Percentiles rank a stretch among this genome's conserved stretches.
Evolutionary conservation across 2,888 invertebrate genomes (phyloP).

Genomic region (Nomada flava): DNA sequence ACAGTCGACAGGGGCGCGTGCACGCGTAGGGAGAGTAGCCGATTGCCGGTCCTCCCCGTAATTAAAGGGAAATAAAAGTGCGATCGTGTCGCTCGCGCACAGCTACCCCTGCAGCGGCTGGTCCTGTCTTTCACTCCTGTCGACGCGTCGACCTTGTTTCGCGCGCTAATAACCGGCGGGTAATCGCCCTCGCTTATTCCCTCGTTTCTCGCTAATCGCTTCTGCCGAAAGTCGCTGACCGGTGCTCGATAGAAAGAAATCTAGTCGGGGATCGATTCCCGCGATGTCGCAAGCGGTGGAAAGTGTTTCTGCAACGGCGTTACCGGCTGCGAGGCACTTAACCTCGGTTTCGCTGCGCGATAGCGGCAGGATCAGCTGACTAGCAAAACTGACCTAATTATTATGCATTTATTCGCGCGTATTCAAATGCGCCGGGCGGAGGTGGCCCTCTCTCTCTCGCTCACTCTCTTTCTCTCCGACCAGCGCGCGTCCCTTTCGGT

Average conservation of each 20-base stretch:
- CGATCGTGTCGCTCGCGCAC: slow-evolving; percentile 66
- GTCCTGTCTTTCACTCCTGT: slow-evolving; percentile 60
- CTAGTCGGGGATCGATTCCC: slow-evolving; percentile 34
- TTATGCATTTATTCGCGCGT: slow-evolving; percentile 84
- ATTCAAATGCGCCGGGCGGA: slow-evolving; percentile 83
- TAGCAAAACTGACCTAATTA: slow-evolving; percentile 84
- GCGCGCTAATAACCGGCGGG: slow-evolving; percentile 74
- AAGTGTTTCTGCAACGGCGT: slow-evolving; percentile 54
- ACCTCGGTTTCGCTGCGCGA: slow-evolving; percentile 69
- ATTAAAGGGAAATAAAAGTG: background rate
- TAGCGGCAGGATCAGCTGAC: slow-evolving; percentile 81
- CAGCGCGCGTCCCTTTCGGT: slow-evolving; percentile 57
- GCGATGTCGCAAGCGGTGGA: background rate
- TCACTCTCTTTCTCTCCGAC: slow-evolving; percentile 46
- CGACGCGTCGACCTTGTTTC: slow-evolving; percentile 66
- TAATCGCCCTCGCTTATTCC: slow-evolving; percentile 56
- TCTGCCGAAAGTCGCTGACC: slow-evolving; percentile 21
- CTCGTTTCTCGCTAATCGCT: slow-evolving; percentile 48
- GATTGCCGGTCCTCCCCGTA: background rate
- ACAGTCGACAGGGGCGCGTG: no score
- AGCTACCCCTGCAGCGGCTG: background rate
- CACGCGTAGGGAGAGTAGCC: no score
- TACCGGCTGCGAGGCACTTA: slow-evolving; percentile 60
- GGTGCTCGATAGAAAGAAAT: background rate
- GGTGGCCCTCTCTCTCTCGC: slow-evolving; percentile 67